Conservation (phyloP, 1,140 invertebrate genomes). For the Triops cancriformis region DNA sequence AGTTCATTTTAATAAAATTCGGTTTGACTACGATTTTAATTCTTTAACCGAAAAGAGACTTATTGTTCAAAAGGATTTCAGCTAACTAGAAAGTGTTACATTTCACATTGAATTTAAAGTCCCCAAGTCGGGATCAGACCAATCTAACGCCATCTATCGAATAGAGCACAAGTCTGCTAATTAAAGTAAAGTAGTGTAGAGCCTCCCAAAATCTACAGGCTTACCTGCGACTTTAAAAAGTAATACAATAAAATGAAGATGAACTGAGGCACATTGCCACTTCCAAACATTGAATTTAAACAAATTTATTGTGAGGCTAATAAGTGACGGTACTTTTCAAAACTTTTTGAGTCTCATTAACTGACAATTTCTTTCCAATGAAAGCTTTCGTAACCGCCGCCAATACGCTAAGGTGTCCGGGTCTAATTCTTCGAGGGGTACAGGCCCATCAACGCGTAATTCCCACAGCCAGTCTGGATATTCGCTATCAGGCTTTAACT, state of each 20-base stretch:
- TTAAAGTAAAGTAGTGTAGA: no score
- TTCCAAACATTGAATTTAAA: slow-evolving; percentile 1
- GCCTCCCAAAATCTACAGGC: no score
- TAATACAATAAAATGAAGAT: not conserved
- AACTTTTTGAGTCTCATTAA: slow-evolving; percentile 49
- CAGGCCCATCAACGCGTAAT: slow-evolving; percentile 52
- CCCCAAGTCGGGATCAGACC: no score
- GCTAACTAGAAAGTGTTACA: no score
- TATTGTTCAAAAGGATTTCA: no score
- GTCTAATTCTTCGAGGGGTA: slow-evolving; percentile 62
- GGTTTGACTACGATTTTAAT: no score
- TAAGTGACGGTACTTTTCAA: slow-evolving; percentile 17
- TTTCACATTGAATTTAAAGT: no score
- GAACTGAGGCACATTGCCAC: not conserved
- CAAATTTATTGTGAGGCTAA: no score
- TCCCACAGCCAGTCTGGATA: slow-evolving; percentile 92
- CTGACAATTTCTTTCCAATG: slow-evolving; percentile 51
- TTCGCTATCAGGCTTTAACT: slow-evolving; percentile 73
- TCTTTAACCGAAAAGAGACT: no score
- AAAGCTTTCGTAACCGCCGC: slow-evolving; percentile 54
- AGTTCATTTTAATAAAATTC: no score
- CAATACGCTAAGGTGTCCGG: slow-evolving; percentile 72
- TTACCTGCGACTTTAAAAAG: not conserved
- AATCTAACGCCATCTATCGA: no score
- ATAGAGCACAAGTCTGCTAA: no score